These are phyloP conservation scores for Pachycephala philippinensis DNA, from an alignment of 2,113 vertebrate genomes.

Conservation along the genomic window DNA sequence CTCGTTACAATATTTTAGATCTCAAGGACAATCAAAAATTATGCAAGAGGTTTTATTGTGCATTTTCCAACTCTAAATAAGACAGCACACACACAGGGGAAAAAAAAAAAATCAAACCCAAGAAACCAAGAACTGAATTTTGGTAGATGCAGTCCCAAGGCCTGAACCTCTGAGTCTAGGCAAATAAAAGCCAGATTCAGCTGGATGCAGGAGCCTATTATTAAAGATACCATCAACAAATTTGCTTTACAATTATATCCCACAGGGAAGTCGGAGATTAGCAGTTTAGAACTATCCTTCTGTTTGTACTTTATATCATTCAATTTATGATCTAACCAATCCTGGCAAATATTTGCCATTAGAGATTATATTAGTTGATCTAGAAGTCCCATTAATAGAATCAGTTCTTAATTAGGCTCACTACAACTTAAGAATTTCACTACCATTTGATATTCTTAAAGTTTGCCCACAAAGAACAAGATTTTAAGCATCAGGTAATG, in stretches of 20 bases:
- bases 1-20: not conserved
- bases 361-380: not conserved
- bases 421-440: not conserved
- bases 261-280: not conserved
- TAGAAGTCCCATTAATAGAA: not conserved
- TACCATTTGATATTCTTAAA: not conserved
- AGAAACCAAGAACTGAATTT: not conserved
- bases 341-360: not conserved
- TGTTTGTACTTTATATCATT: not conserved
- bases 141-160: not conserved
- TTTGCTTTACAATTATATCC: not conserved
- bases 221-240: not conserved
- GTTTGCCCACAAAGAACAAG: not conserved
- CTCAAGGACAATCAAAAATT: not conserved
- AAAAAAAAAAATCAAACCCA: not conserved
- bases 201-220: not conserved
- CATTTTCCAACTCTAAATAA: not conserved
- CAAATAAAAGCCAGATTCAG: not conserved
- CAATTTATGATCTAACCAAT: not conserved
- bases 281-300: not conserved
- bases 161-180: not conserved
- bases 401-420: not conserved
- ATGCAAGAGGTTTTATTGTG: not conserved
- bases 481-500: not conserved
- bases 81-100: fast-evolving